These are phyloP conservation scores for Toxotes jaculatrix DNA, from an alignment of 2,113 vertebrate species.

Conservation along the genomic window DNA sequence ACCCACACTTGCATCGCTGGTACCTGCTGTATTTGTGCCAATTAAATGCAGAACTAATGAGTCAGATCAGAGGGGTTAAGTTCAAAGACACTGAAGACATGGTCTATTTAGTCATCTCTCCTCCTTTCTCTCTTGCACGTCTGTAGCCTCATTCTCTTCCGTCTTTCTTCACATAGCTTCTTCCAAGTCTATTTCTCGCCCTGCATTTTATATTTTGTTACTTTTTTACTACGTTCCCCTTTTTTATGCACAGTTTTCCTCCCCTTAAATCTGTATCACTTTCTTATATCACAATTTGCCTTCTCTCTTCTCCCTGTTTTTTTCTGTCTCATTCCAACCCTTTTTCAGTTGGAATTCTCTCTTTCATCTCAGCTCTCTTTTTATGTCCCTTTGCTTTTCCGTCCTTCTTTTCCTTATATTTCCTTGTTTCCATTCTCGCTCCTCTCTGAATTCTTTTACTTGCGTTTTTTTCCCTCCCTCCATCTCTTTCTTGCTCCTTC, in stretches of 20 bases:
- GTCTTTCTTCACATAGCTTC: not conserved
- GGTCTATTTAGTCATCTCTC: conserved; percentile 32
- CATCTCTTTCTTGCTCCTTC: not conserved
- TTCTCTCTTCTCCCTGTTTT: no score
- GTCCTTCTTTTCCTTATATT: not conserved
- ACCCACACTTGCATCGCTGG: not conserved
- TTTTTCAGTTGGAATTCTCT: not conserved
- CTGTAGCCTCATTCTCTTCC: not conserved
- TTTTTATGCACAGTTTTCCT: not conserved
- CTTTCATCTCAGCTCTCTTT: not conserved
- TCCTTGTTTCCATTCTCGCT: not conserved
- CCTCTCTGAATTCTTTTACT: not conserved
- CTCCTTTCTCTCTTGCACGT: not conserved
- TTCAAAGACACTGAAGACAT: conserved; percentile 59
- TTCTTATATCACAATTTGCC: not conserved
- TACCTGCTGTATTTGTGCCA: conserved; percentile 51
- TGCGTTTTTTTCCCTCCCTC: not conserved
- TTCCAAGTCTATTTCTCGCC: not conserved
- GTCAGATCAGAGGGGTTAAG: conserved; percentile 63
- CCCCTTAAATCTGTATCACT: not conserved
- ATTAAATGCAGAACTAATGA: conserved; percentile 61
- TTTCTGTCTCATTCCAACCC: not conserved
- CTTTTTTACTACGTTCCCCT: not conserved
- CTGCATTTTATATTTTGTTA: not conserved
- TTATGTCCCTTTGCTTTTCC: not conserved